Evolutionary conservation across 2,888 invertebrate species (phyloP).

Genomic region (Synanthedon vespiformis): DNA sequence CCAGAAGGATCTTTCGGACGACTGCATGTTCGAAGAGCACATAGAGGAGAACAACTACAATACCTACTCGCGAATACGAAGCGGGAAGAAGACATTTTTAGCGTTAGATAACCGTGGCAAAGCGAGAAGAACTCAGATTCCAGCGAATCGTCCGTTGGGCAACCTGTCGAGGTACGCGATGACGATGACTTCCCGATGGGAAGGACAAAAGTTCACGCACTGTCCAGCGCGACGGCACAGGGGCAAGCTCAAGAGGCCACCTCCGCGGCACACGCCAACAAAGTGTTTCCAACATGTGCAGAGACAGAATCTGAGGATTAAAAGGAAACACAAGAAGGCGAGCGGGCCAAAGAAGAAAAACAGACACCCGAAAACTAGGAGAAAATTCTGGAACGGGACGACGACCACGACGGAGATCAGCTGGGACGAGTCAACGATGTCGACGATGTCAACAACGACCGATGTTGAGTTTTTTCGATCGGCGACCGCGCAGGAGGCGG

Average conservation of each 20-base stretch:
- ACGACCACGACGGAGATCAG: slow-evolving; percentile 59
- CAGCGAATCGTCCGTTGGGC: slow-evolving; percentile 75
- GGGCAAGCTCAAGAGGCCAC: slow-evolving; percentile 54
- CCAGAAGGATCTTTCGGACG: slow-evolving; percentile 86
- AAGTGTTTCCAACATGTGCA: slow-evolving; percentile 63
- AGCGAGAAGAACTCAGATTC: slow-evolving; percentile 79
- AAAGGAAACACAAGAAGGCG: slow-evolving; percentile 65
- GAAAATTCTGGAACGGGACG: slow-evolving; percentile 59
- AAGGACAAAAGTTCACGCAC: slow-evolving; percentile 39
- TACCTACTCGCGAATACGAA: slow-evolving; percentile 81
- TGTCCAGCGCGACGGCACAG: slow-evolving; percentile 53
- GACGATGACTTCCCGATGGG: slow-evolving; percentile 61
- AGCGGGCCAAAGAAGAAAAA: slow-evolving; percentile 61
- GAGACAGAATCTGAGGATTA: slow-evolving; percentile 49
- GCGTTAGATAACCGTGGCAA: slow-evolving; percentile 81
- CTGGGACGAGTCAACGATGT: slow-evolving; percentile 66
- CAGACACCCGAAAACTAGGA: slow-evolving; percentile 68
- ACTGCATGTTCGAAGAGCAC: slow-evolving; percentile 89
- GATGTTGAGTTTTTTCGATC: slow-evolving; percentile 70
- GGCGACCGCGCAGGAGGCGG: slow-evolving; percentile 69
- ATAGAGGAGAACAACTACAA: slow-evolving; percentile 88
- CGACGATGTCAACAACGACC: slow-evolving; percentile 63
- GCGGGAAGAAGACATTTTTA: slow-evolving; percentile 78
- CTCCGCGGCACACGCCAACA: slow-evolving; percentile 37
- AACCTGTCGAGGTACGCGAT: slow-evolving; percentile 81